phyloP scores from a whole-genome alignment of 2,888 invertebrate species.

The Deilephila elpenor region DNA sequence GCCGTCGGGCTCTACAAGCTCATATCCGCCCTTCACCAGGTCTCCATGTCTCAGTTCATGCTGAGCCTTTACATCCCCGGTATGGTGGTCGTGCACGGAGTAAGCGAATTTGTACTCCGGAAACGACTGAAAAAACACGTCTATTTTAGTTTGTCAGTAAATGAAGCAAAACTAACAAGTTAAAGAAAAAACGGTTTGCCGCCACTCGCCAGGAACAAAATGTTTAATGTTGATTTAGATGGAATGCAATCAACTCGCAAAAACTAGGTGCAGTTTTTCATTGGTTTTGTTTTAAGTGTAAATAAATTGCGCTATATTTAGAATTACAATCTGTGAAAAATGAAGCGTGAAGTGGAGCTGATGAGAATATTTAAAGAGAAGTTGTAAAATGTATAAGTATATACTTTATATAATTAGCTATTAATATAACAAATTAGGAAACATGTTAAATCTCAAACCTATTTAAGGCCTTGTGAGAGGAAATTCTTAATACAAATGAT shows the following conservation, averaged over 20 bases:
- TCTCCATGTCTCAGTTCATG: conserved; percentile 84
- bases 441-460: too few species aligned
- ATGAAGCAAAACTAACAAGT: neutral
- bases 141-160: neutral
- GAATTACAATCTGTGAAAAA: neutral
- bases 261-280: neutral
- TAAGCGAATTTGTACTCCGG: conserved; percentile 84
- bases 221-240: neutral
- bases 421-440: too few species aligned
- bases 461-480: too few species aligned
- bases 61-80: conserved; percentile 83
- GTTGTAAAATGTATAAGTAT: too few species aligned
- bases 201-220: neutral
- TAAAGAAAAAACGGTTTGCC: neutral
- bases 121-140: conserved; percentile 67
- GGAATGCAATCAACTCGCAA: neutral
- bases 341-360: neutral
- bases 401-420: too few species aligned
- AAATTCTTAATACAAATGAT: neutral
- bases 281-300: neutral
- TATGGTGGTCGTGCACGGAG: conserved; percentile 83
- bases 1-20: conserved; percentile 87
- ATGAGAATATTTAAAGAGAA: too few species aligned
- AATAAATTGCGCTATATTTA: neutral
- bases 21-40: conserved; percentile 86